Conservation (phyloP, 2,888 invertebrate genomes). For the Scelioninae gen. 2 region DNA sequence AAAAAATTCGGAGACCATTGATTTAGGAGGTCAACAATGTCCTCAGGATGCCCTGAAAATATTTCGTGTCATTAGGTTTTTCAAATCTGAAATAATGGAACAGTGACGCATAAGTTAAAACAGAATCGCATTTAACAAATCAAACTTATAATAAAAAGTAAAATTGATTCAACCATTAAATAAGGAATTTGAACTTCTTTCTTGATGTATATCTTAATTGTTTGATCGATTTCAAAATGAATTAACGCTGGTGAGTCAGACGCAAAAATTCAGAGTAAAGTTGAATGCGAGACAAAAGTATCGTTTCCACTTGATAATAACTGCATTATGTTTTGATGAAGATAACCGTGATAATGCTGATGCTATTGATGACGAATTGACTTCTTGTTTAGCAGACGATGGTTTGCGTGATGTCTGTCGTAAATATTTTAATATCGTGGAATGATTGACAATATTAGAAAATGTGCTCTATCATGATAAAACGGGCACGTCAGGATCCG, state of each 20-base stretch:
- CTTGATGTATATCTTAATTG: constrained; percentile 2
- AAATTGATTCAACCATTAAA: too few species aligned
- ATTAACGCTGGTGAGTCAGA: not conserved
- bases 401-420: not conserved
- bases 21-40: too few species aligned
- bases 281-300: not conserved
- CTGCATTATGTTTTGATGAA: constrained; percentile 3
- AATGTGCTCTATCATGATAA: constrained; percentile 28
- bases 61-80: too few species aligned
- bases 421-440: constrained; percentile 32
- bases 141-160: too few species aligned
- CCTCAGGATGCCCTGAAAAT: too few species aligned
- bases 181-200: too few species aligned
- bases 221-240: not conserved
- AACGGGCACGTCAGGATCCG: constrained; percentile 19
- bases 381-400: not conserved
- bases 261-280: not conserved
- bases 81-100: too few species aligned
- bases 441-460: constrained; percentile 35
- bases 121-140: too few species aligned
- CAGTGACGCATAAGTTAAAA: too few species aligned
- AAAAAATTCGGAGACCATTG: too few species aligned
- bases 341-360: constrained; percentile 2
- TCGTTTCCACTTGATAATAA: not conserved
- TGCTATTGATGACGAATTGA: constrained; percentile 12